A percentile compares a stretch with the other conserved stretches of the same genome.
Conservation (phyloP, 2,888 invertebrate genomes). For the Himalopsyche japonica region DNA sequence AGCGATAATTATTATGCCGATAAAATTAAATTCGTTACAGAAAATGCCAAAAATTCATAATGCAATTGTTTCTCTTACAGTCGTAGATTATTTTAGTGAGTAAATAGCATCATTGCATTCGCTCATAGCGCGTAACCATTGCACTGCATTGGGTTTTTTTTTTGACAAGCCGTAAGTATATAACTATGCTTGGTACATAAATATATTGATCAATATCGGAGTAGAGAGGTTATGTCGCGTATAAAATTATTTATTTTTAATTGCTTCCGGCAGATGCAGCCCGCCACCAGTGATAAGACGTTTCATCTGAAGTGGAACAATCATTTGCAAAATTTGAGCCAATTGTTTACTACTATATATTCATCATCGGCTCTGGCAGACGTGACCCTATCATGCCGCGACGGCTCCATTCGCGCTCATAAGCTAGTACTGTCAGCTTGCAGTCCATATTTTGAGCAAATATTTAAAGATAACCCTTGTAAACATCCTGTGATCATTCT, state of each 20-base stretch:
- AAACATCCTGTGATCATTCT: conserved; percentile 75
- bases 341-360: conserved; percentile 70
- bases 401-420: conserved; percentile 71
- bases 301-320: conserved; percentile 74
- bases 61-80: neutral
- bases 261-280: conserved; percentile 55
- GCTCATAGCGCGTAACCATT: neutral
- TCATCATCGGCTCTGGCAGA: conserved; percentile 71
- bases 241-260: neutral
- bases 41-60: neutral
- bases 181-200: neutral
- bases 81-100: neutral
- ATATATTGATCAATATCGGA: neutral
- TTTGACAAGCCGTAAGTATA: neutral
- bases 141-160: neutral
- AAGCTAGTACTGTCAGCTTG: conserved; percentile 75
- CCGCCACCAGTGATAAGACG: conserved; percentile 66
- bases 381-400: conserved; percentile 72
- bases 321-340: conserved; percentile 72
- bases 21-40: neutral
- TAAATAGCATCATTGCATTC: neutral
- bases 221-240: conserved; percentile 14
- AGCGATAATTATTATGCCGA: neutral
- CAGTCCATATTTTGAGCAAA: conserved; percentile 76
- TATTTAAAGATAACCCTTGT: conserved; percentile 74